phyloP scores from a whole-genome alignment of 2,113 vertebrate genomes.

The Ifrita kowaldi region DNA sequence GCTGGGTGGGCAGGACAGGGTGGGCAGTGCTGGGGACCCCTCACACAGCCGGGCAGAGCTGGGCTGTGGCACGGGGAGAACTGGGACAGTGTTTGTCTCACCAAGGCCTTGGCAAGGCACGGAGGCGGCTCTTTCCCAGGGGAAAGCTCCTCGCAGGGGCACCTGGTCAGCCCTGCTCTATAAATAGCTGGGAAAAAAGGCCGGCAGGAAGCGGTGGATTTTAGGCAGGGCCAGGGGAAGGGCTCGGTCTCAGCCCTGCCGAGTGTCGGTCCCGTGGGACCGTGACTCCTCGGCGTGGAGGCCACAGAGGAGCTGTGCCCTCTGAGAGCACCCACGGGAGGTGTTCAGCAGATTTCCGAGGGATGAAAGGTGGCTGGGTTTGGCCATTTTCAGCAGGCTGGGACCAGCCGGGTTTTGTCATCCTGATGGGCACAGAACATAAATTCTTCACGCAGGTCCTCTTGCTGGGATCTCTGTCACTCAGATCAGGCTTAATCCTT shows the following conservation, averaged over 20 bases:
- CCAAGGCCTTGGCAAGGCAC: not conserved
- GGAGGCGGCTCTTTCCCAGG: not conserved
- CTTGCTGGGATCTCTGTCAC: not conserved
- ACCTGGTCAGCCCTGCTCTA: constrained; percentile 3
- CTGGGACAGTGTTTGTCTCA: not conserved
- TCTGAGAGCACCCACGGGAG: not conserved
- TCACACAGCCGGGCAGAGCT: accelerated
- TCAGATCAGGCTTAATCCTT: not conserved
- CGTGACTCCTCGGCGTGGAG: not conserved
- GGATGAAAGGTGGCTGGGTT: accelerated
- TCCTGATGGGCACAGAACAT: not conserved
- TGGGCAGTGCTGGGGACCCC: not conserved
- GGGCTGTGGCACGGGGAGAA: not conserved
- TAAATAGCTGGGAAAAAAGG: constrained; percentile 31
- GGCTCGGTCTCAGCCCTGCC: not conserved
- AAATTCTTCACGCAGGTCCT: not conserved
- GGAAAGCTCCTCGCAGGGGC: not conserved
- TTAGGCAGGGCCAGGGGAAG: constrained; percentile 17
- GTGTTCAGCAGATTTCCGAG: not conserved
- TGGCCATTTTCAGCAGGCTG: not conserved
- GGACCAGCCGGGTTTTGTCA: not conserved
- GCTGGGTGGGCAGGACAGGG: not conserved
- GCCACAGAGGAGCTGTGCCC: not conserved
- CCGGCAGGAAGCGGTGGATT: not conserved
- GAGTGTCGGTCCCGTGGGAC: not conserved